phyloP scores from a whole-genome alignment of 2,888 invertebrate species.

The Chaitophorus viminalis region DNA sequence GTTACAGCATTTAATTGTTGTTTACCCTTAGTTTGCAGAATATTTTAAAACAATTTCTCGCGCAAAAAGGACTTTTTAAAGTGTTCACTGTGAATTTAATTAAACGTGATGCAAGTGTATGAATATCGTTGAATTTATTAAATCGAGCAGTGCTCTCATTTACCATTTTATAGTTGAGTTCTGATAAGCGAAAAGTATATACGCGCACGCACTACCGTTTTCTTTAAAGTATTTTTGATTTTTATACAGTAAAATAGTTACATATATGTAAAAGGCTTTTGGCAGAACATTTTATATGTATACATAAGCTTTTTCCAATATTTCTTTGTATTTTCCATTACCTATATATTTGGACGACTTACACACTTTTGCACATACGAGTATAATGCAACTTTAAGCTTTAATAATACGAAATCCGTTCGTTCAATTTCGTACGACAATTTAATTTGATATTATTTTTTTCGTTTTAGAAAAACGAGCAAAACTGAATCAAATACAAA shows the following conservation, averaged over 20 bases:
- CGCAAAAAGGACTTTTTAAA: neutral
- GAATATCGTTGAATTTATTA: neutral
- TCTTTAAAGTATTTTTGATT: neutral
- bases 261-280: neutral
- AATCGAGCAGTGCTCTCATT: neutral
- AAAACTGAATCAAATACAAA: neutral
- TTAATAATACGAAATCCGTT: conserved; percentile 2
- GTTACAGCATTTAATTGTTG: conserved; percentile 37
- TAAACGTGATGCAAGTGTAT: neutral
- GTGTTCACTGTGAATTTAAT: neutral
- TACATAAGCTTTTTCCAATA: neutral
- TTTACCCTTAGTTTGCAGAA: neutral
- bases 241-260: neutral
- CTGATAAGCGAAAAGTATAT: neutral
- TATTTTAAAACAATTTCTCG: conserved; percentile 21
- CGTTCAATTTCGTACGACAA: neutral
- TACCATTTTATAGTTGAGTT: neutral
- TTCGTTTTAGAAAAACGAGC: neutral
- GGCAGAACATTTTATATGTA: neutral
- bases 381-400: neutral
- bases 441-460: conserved; percentile 13
- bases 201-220: neutral
- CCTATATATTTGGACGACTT: neutral
- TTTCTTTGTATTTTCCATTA: neutral
- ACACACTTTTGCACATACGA: neutral